phyloP scores from a whole-genome alignment of 1,140 invertebrate species.

The Rhopalosiphum padi region DNA sequence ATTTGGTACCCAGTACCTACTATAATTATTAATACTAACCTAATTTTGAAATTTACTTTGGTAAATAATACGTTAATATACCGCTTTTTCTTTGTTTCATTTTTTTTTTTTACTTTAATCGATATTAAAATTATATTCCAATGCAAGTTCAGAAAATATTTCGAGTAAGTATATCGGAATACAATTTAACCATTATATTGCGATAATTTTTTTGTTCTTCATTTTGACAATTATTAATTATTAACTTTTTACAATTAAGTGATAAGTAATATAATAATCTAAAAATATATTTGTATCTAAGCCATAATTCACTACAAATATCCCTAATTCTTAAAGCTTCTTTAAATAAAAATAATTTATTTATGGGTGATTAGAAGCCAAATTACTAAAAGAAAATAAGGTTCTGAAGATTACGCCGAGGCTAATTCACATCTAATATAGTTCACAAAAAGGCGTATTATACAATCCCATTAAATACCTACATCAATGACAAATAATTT shows the following conservation, averaged over 20 bases:
- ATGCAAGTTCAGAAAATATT: background rate
- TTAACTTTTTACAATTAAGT: too few species aligned
- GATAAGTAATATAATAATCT: background rate
- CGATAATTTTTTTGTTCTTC: too few species aligned
- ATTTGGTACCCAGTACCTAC: background rate
- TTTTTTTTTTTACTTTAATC: background rate
- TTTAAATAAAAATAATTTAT: background rate
- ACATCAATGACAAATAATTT: conserved; percentile 1
- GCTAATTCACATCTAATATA: background rate
- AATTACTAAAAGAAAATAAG: background rate
- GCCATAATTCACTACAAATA: background rate
- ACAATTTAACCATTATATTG: background rate
- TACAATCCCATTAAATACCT: background rate
- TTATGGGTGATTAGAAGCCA: background rate
- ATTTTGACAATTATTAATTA: too few species aligned
- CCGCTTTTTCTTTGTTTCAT: background rate
- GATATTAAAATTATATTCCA: background rate
- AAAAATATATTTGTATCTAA: background rate
- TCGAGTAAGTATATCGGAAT: background rate
- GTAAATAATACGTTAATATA: background rate
- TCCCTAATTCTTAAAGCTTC: background rate
- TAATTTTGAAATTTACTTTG: background rate
- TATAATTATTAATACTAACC: background rate
- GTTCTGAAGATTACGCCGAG: background rate
- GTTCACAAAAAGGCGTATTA: background rate